Evolutionary conservation across 2,888 invertebrate species (phyloP).

Genomic region (Ochropleura plecta): DNA sequence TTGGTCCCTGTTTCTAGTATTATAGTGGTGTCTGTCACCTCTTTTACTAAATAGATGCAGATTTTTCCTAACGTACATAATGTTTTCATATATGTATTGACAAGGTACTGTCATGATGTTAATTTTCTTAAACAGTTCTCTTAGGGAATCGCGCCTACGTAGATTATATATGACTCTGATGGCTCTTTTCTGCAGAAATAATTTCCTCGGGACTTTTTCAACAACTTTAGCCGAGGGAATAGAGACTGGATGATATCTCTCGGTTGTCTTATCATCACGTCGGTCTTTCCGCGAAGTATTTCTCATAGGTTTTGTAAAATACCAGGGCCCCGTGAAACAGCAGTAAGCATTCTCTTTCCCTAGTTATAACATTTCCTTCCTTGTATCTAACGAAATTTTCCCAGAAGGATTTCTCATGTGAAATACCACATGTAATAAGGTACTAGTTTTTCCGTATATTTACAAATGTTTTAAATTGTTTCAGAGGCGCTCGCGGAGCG

Average conservation of each 20-base stretch:
- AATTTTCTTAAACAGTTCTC: too few species aligned
- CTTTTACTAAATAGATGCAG: too few species aligned
- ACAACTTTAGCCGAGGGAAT: too few species aligned
- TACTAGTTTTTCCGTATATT: not conserved
- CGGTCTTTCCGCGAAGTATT: not conserved
- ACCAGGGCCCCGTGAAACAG: not conserved
- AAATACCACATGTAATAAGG: not conserved
- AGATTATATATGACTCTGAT: too few species aligned
- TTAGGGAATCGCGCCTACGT: too few species aligned
- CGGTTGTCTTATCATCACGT: too few species aligned
- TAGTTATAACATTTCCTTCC: not conserved
- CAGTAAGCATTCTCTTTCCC: not conserved
- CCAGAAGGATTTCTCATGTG: not conserved
- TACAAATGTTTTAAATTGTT: conserved; percentile 43
- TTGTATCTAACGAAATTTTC: not conserved
- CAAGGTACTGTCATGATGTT: too few species aligned
- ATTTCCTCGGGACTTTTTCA: not conserved
- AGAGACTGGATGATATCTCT: not conserved
- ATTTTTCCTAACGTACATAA: too few species aligned
- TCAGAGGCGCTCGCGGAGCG: conserved; percentile 78
- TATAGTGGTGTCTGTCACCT: too few species aligned
- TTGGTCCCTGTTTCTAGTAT: too few species aligned
- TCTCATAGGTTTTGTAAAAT: not conserved
- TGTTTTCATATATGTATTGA: too few species aligned
- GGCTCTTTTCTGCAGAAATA: too few species aligned